Evolutionary conservation across 2,888 invertebrate genomes (phyloP).

Genomic region (Nemurella pictetii): DNA sequence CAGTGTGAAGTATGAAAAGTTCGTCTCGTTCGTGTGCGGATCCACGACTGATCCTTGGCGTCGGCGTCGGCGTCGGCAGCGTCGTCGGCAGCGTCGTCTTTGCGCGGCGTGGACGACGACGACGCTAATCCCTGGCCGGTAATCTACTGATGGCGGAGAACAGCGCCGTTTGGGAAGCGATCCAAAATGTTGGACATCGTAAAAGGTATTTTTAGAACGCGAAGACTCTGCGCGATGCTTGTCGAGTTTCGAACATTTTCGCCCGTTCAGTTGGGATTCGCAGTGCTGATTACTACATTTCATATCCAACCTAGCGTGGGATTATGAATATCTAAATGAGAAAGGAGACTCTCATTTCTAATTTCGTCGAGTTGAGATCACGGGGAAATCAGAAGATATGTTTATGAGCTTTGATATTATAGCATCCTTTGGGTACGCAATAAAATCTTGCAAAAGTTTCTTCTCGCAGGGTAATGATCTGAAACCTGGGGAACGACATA

Average conservation of each 20-base stretch:
- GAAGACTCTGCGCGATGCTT: not conserved
- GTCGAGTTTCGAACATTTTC: not conserved
- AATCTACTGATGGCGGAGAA: conserved; percentile 1
- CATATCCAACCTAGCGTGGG: not conserved
- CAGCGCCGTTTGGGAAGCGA: not conserved
- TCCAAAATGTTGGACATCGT: conserved; percentile 17
- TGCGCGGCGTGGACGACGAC: not conserved
- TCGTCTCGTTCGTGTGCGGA: conserved; percentile 32
- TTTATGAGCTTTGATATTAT: not conserved
- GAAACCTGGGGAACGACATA: not conserved
- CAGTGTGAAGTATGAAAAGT: conserved; percentile 16
- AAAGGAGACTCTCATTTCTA: not conserved
- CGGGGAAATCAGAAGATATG: not conserved
- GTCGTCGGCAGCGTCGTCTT: not conserved
- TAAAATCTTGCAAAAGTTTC: not conserved
- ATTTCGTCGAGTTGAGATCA: not conserved
- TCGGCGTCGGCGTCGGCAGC: not conserved
- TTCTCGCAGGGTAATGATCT: not conserved
- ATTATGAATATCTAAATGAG: not conserved
- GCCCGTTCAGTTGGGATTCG: not conserved
- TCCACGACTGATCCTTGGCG: not conserved
- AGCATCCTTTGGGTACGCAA: not conserved
- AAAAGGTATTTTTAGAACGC: not conserved
- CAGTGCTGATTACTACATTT: not conserved
- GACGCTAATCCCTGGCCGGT: conserved; percentile 8